These are phyloP conservation scores for Brachyhypopomus occidentalis DNA, from an alignment of 2,113 vertebrate genomes.

Conservation along the genomic window DNA sequence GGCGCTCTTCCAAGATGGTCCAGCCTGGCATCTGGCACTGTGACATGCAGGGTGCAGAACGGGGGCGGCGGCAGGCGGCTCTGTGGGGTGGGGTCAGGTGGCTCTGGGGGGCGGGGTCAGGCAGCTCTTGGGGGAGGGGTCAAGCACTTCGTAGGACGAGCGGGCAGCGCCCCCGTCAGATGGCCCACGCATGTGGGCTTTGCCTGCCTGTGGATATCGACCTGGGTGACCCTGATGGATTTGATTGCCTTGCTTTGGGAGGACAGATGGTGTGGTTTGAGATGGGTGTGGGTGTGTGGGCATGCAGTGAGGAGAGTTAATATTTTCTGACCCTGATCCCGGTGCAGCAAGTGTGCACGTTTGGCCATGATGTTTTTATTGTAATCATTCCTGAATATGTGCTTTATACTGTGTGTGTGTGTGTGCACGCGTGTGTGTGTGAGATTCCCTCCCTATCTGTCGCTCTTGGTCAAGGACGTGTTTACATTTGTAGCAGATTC, in stretches of 20 bases:
- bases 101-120: neutral
- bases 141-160: conserved; percentile 28
- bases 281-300: conserved; percentile 45
- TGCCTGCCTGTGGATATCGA: conserved; percentile 56
- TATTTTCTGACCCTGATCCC: conserved; percentile 67
- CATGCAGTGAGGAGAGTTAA: conserved; percentile 70
- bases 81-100: conserved; percentile 26
- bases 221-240: conserved; percentile 66
- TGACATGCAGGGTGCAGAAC: neutral
- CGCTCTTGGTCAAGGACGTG: conserved; percentile 29
- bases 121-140: conserved; percentile 29
- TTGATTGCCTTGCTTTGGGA: conserved; percentile 66
- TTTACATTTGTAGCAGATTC: conserved; percentile 21
- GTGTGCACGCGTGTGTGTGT: conserved; percentile 6
- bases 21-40: neutral
- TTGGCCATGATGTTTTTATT: conserved; percentile 16
- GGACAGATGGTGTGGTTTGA: conserved; percentile 72
- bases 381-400: conserved; percentile 30
- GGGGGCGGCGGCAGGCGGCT: conserved; percentile 2
- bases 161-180: conserved; percentile 51
- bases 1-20: neutral
- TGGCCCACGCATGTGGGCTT: conserved; percentile 54
- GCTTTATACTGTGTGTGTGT: conserved; percentile 27
- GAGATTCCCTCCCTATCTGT: conserved; percentile 3
- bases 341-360: conserved; percentile 45